A percentile compares a stretch with the other conserved stretches of the same genome.
Conservation (phyloP, 2,797 vertebrate genomes). For the Spondyliosoma cantharus region DNA sequence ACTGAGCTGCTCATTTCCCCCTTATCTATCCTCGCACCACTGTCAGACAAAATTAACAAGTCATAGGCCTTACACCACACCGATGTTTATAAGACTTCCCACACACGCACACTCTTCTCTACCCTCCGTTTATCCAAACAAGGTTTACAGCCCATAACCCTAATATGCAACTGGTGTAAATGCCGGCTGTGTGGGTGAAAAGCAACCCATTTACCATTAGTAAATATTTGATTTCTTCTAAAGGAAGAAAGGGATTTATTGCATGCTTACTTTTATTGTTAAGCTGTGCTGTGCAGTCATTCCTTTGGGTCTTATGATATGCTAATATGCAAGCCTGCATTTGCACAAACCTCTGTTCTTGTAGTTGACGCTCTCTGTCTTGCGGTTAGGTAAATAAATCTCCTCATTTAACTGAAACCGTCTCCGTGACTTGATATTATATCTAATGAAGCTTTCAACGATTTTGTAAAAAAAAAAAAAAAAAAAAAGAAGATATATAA, state of each 20-base stretch:
- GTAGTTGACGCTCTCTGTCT: conserved; percentile 78
- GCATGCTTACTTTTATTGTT: conserved; percentile 82
- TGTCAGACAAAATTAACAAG: conserved; percentile 61
- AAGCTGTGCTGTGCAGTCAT: conserved; percentile 75
- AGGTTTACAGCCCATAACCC: conserved; percentile 59
- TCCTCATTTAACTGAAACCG: conserved; percentile 63
- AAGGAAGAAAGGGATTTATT: conserved; percentile 74
- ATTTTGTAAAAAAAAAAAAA: neutral
- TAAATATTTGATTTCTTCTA: conserved; percentile 68
- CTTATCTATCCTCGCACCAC: conserved; percentile 57
- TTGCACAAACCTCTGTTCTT: conserved; percentile 77
- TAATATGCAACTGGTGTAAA: conserved; percentile 67
- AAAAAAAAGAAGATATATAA: neutral
- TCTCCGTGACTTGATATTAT: conserved; percentile 48
- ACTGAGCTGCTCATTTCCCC: conserved; percentile 53
- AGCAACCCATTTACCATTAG: conserved; percentile 48
- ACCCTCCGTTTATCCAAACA: conserved; percentile 38
- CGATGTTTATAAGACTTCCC: conserved; percentile 41
- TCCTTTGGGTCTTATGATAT: conserved; percentile 77
- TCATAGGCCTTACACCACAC: conserved; percentile 52
- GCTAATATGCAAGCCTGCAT: conserved; percentile 79
- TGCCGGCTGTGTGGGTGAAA: conserved; percentile 50
- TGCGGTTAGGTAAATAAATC: conserved; percentile 82
- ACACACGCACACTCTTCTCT: conserved; percentile 1
- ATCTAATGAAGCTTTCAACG: neutral